Evolutionary conservation across 2,888 invertebrate genomes (phyloP), one percentile per base, ranked within the genome.

Genomic region (Diaphora mendica): DNA sequence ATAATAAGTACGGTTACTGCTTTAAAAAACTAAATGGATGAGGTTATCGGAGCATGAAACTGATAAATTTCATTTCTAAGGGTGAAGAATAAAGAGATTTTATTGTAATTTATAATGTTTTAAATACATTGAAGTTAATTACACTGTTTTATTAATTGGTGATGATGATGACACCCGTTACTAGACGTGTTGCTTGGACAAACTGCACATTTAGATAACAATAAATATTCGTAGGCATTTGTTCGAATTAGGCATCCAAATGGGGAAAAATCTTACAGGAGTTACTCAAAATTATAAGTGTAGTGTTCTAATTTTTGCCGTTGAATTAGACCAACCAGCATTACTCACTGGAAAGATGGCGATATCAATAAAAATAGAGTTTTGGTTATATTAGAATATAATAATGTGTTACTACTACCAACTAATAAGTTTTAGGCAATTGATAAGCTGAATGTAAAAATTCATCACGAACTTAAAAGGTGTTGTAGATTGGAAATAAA

Each of bases 401-500:
- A n/a, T n/a, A n/a, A n/a, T n/a, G n/a, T n/a, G 9, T 39, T 8
- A 17, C 17, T 59, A 13, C 33, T 35, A 68, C n/a, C 23, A 30
- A 51, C 1, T 26, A 51, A 33, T 5, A 67, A 20, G 15, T 66
- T 17, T 15, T 39, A n/a, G 26, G 59, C 26, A 7, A 69, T 26
- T 30, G 62, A 70, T 62, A 62, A 70, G 44, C 23, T 30, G 23
- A 59, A 70, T 62, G 62, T 42, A 11, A 70, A 30, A 62, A 55
- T 70, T 62, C 30, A 70, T 62, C 62, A 70, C 20, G 26, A 70
- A 20, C 42, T 17, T 62, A 42, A 69, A 62, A 69, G 42, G 30
- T 64, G 3, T 39, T 59, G 33, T 68, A 42, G 68, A 67, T 55
- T 62, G 67, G 68, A 72, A 62, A 68, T 13, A 68, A 33, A 33